A percentile compares a stretch with the other conserved stretches of the same genome.
Conservation (phyloP, 2,113 vertebrate genomes). For the Tetrao urogallus region DNA sequence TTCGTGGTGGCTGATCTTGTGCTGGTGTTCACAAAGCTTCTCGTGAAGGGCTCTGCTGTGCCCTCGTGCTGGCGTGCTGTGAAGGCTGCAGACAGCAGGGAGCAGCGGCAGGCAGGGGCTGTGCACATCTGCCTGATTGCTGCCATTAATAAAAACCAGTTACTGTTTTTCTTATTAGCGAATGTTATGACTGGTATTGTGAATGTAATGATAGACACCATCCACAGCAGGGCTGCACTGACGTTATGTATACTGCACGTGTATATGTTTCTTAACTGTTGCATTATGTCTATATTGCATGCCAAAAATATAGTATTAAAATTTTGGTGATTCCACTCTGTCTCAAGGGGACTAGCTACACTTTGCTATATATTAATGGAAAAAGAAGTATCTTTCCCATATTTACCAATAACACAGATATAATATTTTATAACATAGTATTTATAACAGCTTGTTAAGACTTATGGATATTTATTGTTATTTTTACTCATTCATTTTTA, state of each 20-base stretch:
- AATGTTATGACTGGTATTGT: constrained; percentile 91
- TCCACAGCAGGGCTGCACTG: constrained; percentile 76
- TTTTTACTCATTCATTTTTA: not conserved
- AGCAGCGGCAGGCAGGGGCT: not conserved
- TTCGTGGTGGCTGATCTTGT: constrained; percentile 80
- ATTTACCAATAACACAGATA: not conserved
- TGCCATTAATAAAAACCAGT: constrained; percentile 91
- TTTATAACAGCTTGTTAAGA: not conserved
- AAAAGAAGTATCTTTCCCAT: not conserved
- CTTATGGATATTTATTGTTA: not conserved
- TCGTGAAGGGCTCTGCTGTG: constrained; percentile 76
- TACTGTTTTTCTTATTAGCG: constrained; percentile 90
- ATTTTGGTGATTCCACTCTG: constrained; percentile 83
- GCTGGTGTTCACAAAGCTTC: constrained; percentile 84
- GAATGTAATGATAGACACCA: constrained; percentile 87
- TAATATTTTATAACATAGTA: not conserved
- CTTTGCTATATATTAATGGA: not conserved
- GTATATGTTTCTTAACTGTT: constrained; percentile 92
- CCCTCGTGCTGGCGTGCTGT: constrained; percentile 83
- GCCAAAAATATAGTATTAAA: constrained; percentile 86
- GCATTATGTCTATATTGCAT: constrained; percentile 82
- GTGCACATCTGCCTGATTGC: constrained; percentile 82
- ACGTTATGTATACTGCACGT: constrained; percentile 81
- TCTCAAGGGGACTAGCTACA: not conserved
- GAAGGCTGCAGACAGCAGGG: not conserved